Conservation (phyloP, 2,113 vertebrate species). For the Fregata magnificens region DNA sequence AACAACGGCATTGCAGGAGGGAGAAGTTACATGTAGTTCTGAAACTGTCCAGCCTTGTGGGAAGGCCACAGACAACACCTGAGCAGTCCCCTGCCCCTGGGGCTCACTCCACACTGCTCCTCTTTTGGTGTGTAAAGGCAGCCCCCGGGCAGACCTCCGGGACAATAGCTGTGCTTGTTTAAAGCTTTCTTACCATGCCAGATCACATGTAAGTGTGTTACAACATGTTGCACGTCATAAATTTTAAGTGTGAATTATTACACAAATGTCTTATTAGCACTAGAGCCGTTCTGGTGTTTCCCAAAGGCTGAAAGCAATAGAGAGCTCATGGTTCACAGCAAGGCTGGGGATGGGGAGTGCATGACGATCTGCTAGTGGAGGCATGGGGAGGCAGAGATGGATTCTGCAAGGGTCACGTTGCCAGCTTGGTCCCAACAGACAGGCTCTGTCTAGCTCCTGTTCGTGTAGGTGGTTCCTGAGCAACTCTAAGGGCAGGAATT, state of each 20-base stretch:
- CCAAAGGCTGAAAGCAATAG: neutral
- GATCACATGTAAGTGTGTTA: neutral
- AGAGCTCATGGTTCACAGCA: neutral
- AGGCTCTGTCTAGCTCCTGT: neutral
- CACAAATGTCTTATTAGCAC: neutral
- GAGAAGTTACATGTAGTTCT: neutral
- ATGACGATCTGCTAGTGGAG: neutral
- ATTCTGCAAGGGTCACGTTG: neutral
- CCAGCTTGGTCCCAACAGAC: neutral
- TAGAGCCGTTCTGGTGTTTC: neutral
- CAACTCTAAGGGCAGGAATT: neutral
- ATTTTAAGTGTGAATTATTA: neutral
- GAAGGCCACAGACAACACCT: neutral
- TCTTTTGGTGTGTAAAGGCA: neutral
- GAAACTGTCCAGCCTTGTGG: neutral
- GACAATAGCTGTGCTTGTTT: neutral
- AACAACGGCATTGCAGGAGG: neutral
- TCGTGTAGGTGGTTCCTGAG: neutral
- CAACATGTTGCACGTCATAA: neutral
- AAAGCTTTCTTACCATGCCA: neutral
- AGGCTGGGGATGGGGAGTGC: neutral
- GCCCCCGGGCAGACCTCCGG: neutral
- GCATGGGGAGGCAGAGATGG: neutral
- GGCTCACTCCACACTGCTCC: neutral
- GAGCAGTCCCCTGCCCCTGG: neutral